Evolutionary conservation across 1,140 invertebrate species (phyloP).

Genomic region (Littorina saxatilis): DNA sequence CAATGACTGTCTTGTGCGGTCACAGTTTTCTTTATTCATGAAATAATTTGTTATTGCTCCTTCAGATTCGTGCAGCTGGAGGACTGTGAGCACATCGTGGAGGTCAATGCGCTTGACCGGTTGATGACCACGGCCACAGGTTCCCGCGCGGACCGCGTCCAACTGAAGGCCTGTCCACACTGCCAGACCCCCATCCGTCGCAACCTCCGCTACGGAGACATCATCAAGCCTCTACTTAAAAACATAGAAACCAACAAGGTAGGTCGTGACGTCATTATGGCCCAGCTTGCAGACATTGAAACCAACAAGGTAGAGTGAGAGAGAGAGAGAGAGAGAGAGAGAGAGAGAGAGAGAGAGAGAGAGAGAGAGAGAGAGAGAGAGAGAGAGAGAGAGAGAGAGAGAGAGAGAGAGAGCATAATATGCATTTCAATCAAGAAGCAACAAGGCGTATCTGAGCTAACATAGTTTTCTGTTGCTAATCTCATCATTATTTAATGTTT

Average conservation of each 20-base stretch:
- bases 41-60: no score
- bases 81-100: slow-evolving; percentile 53
- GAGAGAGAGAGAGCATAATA: background rate
- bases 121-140: slow-evolving; percentile 75
- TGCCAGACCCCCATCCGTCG: slow-evolving; percentile 81
- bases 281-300: slow-evolving; percentile 77
- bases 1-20: no score
- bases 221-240: slow-evolving; percentile 76
- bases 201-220: slow-evolving; percentile 80
- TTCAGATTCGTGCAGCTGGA: slow-evolving; percentile 46
- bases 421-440: no score
- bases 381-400: background rate
- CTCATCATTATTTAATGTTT: no score
- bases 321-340: background rate
- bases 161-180: slow-evolving; percentile 79
- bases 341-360: background rate
- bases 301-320: background rate
- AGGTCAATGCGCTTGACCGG: slow-evolving; percentile 40
- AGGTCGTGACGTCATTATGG: slow-evolving; percentile 80
- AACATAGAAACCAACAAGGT: slow-evolving; percentile 57
- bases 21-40: no score
- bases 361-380: background rate
- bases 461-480: no score
- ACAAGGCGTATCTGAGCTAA: no score
- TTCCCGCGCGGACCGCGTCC: slow-evolving; percentile 77